Percentiles rank a stretch among this genome's conserved stretches.
These are phyloP conservation scores for Drymonia ruficornis DNA, from an alignment of 2,888 invertebrate species.

Conservation along the genomic window DNA sequence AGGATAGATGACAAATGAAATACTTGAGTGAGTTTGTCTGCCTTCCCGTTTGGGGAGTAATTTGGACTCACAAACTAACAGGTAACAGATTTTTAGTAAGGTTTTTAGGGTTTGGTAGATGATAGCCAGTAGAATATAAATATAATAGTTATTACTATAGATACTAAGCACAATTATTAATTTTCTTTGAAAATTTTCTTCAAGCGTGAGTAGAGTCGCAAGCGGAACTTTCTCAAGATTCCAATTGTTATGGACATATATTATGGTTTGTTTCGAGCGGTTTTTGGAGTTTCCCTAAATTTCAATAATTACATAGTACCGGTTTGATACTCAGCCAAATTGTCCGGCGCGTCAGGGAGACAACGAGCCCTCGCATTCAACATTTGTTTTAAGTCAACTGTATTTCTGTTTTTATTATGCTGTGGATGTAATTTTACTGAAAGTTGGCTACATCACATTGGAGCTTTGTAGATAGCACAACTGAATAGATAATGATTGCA, in stretches of 20 bases:
- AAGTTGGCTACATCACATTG: background rate
- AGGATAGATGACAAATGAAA: too few species aligned
- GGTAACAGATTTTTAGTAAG: too few species aligned
- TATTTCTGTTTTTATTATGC: background rate
- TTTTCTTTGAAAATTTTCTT: too few species aligned
- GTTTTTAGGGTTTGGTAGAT: too few species aligned
- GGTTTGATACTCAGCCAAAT: constrained; percentile 56
- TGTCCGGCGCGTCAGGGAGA: constrained; percentile 27
- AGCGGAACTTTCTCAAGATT: background rate
- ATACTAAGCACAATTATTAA: too few species aligned
- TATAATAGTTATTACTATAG: too few species aligned
- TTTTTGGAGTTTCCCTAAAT: constrained; percentile 31
- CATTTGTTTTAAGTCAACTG: background rate
- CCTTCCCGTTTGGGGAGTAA: too few species aligned
- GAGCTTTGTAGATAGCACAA: too few species aligned
- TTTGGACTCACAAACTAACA: too few species aligned
- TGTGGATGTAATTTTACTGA: background rate
- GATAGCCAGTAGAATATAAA: too few species aligned
- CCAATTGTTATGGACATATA: background rate
- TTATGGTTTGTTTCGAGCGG: background rate
- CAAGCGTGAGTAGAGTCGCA: constrained; percentile 2
- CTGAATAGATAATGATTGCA: too few species aligned
- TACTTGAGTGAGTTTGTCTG: too few species aligned
- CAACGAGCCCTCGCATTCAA: constrained; percentile 18
- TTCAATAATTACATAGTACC: constrained; percentile 36